These are phyloP conservation scores for Psophia crepitans DNA, from an alignment of 2,113 vertebrate genomes.

Conservation along the genomic window DNA sequence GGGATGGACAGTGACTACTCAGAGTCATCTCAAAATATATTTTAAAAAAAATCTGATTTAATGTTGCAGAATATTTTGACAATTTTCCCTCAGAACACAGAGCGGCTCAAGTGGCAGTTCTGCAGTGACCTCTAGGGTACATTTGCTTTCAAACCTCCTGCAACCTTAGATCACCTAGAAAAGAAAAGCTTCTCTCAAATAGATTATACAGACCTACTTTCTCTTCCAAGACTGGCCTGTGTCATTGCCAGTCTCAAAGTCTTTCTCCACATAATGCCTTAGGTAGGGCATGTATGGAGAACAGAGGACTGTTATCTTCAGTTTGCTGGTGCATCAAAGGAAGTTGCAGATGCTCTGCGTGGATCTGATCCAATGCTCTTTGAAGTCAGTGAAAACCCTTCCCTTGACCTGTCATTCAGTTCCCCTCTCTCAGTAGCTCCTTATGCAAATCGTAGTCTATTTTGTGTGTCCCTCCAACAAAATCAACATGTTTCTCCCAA, in stretches of 20 bases:
- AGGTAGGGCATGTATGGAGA: background rate
- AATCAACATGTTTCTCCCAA: background rate
- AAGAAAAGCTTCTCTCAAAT: background rate
- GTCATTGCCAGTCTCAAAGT: background rate
- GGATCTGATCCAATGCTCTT: constrained; percentile 42
- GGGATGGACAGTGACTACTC: background rate
- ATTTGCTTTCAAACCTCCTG: background rate
- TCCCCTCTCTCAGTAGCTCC: background rate
- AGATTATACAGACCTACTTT: background rate
- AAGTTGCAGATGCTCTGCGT: constrained; percentile 28
- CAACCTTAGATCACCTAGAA: background rate
- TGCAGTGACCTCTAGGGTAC: background rate
- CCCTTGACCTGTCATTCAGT: background rate
- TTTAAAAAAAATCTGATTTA: background rate
- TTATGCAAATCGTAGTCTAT: constrained; percentile 39
- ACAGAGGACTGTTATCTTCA: background rate
- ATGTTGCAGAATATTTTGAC: background rate
- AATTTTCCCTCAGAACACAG: background rate
- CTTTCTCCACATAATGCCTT: background rate
- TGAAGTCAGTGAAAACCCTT: constrained; percentile 49
- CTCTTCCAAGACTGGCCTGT: background rate
- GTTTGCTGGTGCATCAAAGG: constrained; percentile 48
- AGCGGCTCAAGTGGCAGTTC: background rate
- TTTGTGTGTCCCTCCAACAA: background rate
- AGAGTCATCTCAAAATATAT: background rate